Evolutionary conservation across 1,140 invertebrate genomes (phyloP), one percentile per base, ranked within the genome.

Genomic region (Papilio xuthus): DNA sequence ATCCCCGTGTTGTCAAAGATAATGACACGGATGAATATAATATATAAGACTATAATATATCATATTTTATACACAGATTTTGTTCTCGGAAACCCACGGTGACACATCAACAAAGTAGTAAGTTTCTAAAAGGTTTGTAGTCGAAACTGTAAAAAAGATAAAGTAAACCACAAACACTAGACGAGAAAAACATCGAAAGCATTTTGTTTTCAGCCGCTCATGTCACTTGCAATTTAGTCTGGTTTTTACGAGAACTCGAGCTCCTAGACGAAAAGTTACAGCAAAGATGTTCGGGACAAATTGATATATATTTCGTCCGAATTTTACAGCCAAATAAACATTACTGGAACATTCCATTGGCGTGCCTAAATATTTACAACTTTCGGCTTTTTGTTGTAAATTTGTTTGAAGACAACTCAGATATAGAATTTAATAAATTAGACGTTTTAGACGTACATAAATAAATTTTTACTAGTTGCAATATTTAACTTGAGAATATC

Each of bases 181-280:
- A 73, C 37, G 15, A 37, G 23, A 26, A 72, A 76, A 78, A 80
- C 79, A 82, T 77, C 63, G 75, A 78, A 82, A 77, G 10, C 72
- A 74, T 50, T 82, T 80, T 84, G 79, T 84, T 84, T 80, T 76
- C 79, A 75, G 76, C 12, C 73, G 78, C 79, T 80, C 78, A 67
- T 81, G 83, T 84, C 83, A 82, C 83, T 79, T 26, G 53, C 81
- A 80, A 79, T 84, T 84, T 80, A 73, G 73, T 74, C 80, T 82
- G 75, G 70, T 82, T 84, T 80, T 73, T 50, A 42, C 73, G 75
- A 73, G 81, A 80, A 82, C 4, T 67, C 60, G 18, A 67, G 60
- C 13, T 32, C 26, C 60, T 67, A 67, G 60, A 28, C 26, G 60
- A 32, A 67, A 67, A 67, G 60, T 67, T 67, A 67, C 23, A 67